Evolutionary conservation across 2,797 vertebrate species (phyloP).

Genomic region (Silurus aristotelis): DNA sequence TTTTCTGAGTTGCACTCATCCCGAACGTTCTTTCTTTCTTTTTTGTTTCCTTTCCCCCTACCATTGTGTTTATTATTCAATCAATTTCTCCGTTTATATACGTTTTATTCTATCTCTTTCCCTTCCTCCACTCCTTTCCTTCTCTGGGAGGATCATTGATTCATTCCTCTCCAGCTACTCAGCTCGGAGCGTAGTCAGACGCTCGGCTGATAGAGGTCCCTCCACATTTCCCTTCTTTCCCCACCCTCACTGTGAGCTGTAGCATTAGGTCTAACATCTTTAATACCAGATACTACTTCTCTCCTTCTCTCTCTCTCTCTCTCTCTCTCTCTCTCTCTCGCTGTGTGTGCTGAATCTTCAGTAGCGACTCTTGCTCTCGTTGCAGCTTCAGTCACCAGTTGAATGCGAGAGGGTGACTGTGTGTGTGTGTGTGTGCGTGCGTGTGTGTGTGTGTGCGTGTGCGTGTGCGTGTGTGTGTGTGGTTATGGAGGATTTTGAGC

Average conservation of each 20-base stretch:
- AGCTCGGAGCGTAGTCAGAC: conserved; percentile 7
- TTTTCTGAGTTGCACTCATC: background rate
- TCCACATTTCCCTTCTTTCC: conserved; percentile 27
- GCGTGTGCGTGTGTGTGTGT: background rate
- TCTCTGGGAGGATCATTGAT: conserved; percentile 59
- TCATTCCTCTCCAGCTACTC: conserved; percentile 53
- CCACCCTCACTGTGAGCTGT: conserved; percentile 30
- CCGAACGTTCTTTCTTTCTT: background rate
- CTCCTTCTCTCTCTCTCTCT: conserved; percentile 24
- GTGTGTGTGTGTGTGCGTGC: conserved; percentile 26
- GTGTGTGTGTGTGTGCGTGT: conserved; percentile 15
- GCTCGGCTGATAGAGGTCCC: conserved; percentile 15
- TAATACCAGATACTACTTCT: conserved; percentile 10
- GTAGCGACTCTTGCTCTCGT: conserved; percentile 31
- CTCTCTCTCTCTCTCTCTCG: background rate
- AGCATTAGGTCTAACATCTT: conserved; percentile 33
- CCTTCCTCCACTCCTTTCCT: conserved; percentile 39
- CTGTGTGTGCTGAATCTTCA: conserved; percentile 11
- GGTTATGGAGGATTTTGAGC: conserved; percentile 36
- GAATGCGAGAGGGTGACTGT: conserved; percentile 41
- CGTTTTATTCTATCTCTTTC: background rate
- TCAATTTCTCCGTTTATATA: background rate
- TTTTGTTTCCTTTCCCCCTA: background rate
- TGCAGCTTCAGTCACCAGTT: conserved; percentile 53
- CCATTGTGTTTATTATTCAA: background rate